Evolutionary conservation across 2,113 vertebrate genomes (phyloP).

Genomic region (Malurus cyaneus): DNA sequence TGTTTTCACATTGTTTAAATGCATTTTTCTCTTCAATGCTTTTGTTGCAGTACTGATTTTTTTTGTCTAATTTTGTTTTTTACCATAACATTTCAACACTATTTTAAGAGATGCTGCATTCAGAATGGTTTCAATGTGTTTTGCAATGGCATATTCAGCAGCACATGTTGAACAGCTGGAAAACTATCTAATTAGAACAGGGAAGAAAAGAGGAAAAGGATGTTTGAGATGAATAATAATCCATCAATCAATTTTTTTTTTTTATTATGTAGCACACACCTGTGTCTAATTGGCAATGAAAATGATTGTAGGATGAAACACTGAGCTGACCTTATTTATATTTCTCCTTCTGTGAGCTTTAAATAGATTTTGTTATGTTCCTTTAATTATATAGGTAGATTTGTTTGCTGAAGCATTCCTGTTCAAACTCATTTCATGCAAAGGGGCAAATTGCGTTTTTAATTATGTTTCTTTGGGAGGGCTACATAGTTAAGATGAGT

Average conservation of each 20-base stretch:
- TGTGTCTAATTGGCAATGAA: constrained; percentile 32
- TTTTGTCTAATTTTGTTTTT: not conserved
- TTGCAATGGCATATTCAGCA: constrained; percentile 9
- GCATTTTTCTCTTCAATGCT: not conserved
- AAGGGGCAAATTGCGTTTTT: constrained; percentile 26
- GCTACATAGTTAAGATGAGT: not conserved
- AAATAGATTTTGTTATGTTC: not conserved
- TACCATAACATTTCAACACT: not conserved
- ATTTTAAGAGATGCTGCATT: not conserved
- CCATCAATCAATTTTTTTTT: no score
- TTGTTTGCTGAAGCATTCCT: constrained; percentile 32
- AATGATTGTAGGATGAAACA: constrained; percentile 7
- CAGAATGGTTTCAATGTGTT: not conserved
- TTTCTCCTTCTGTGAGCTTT: constrained; percentile 25
- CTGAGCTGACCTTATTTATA: not conserved
- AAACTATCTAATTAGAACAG: constrained; percentile 57
- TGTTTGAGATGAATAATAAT: constrained; percentile 58
- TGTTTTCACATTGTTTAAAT: not conserved
- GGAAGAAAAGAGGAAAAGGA: not conserved
- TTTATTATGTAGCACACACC: constrained; percentile 17
- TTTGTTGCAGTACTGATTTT: not conserved
- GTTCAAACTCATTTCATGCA: not conserved
- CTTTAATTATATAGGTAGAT: constrained; percentile 51
- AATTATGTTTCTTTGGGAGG: constrained; percentile 22
- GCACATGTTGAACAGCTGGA: constrained; percentile 60